Evolutionary conservation across 1,140 invertebrate species (phyloP), one percentile per base, ranked within the genome.

Genomic region (Melanaphis sacchari): DNA sequence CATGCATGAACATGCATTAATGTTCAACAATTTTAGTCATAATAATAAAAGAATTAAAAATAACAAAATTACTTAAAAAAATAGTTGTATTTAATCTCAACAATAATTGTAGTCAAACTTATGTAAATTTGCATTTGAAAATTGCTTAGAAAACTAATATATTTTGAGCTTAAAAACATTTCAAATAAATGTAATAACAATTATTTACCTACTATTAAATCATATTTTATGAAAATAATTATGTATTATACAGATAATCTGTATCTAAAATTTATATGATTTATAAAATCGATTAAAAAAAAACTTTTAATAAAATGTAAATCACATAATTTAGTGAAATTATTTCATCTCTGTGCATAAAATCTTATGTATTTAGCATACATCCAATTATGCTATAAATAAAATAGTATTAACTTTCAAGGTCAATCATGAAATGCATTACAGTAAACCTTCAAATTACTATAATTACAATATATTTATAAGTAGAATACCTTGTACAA

Each of bases 381-480:
- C 24, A 46, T 49, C 6, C 7, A 88, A 46, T 46, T 18, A 8
- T 49, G 87, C 40, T 52, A 52, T 89, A 89, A 89, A 89, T 89
- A 90, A 38, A 59, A 38, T 7, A 52, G 9, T 40, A 54, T 38
- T 59, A 21, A 52, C 43, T 90, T 90, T 90, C 22, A 59, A 90
- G 88, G 88, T 90, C 88, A 90, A 41, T 66, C 66, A 66, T 6
- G 59, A 66, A 90, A 40, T 59, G 3, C 22, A 90, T 90, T 31
- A 59, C 15, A 31, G 41, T 59, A 31, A 38, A 90, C 89, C 89
- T 90, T 90, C 52, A 38, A 41, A 5, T 66, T 22, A 59, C 18
- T 90, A 90, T 90, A 59, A 90, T 66, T 66, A 38, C 24, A 59
- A 31, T 90, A n/a, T 38, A 38, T 66, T 59, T 66, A 41, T 89